Percentiles rank a stretch among this genome's conserved stretches.
Evolutionary conservation across 2,888 invertebrate genomes (phyloP).

Genomic region (Drosophila algonquin): DNA sequence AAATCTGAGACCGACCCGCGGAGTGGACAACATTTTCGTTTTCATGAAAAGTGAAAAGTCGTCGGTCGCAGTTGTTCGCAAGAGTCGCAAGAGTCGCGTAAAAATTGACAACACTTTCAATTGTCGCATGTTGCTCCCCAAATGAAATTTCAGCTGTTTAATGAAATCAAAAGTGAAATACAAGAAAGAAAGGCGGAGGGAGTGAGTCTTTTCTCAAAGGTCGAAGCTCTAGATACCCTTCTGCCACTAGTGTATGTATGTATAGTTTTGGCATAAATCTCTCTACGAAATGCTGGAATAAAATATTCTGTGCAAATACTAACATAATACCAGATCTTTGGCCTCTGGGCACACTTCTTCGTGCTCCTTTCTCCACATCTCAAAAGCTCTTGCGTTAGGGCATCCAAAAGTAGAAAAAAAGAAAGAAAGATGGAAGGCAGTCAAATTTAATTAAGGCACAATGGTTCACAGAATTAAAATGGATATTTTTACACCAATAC

Average conservation of each 20-base stretch:
- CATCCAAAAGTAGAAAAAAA: not conserved
- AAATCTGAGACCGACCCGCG: constrained; percentile 66
- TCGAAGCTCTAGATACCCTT: not conserved
- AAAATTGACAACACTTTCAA: constrained; percentile 75
- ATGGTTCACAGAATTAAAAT: constrained; percentile 58
- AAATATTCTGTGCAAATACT: not conserved
- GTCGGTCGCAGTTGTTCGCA: constrained; percentile 10
- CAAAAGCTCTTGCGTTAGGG: not conserved
- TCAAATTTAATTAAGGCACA: constrained; percentile 73
- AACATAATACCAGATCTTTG: too few species aligned
- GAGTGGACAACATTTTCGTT: constrained; percentile 41
- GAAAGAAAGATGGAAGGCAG: constrained; percentile 40
- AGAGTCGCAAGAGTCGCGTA: constrained; percentile 22
- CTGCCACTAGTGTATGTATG: not conserved
- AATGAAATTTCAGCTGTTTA: constrained; percentile 50
- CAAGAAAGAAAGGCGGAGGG: constrained; percentile 16
- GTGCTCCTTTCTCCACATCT: not conserved
- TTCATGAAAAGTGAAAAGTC: constrained; percentile 46
- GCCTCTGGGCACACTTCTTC: too few species aligned
- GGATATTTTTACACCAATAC: constrained; percentile 10
- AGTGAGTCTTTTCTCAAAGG: not conserved
- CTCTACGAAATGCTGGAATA: too few species aligned
- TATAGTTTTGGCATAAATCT: too few species aligned
- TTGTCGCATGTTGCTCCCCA: constrained; percentile 62
- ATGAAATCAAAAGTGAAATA: constrained; percentile 74